phyloP scores from a whole-genome alignment of 1,140 invertebrate genomes.

The Doryteuthis pealeii region DNA sequence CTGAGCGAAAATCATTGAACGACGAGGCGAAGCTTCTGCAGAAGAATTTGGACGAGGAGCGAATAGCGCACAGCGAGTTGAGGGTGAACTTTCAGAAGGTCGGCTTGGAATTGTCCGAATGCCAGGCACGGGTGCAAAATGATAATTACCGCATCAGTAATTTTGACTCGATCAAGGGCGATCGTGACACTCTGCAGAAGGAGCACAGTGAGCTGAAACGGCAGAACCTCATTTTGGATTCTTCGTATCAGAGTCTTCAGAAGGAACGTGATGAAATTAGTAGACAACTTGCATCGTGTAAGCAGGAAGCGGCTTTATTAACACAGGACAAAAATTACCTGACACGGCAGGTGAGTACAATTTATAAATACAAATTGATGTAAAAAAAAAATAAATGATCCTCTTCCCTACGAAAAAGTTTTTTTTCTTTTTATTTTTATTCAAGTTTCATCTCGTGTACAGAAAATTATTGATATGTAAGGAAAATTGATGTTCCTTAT shows the following conservation, averaged over 20 bases:
- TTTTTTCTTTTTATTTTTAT: too few species aligned
- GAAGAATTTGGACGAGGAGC: slow-evolving; percentile 51
- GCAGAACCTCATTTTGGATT: slow-evolving; percentile 46
- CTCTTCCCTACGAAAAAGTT: too few species aligned
- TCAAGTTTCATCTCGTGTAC: too few species aligned
- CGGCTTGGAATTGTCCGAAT: slow-evolving; percentile 44
- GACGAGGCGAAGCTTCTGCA: slow-evolving; percentile 38
- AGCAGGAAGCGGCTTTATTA: slow-evolving; percentile 53
- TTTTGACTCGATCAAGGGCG: slow-evolving; percentile 55
- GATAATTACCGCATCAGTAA: slow-evolving; percentile 58
- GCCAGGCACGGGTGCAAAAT: slow-evolving; percentile 44
- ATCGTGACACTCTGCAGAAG: slow-evolving; percentile 52
- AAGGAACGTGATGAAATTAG: slow-evolving; percentile 56
- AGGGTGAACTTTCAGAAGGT: slow-evolving; percentile 52
- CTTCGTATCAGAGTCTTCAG: slow-evolving; percentile 41
- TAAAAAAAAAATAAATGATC: too few species aligned
- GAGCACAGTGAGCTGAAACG: slow-evolving; percentile 48
- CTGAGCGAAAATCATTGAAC: slow-evolving; percentile 37
- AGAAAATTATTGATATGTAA: too few species aligned
- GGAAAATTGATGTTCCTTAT: too few species aligned
- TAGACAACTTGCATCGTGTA: slow-evolving; percentile 49
- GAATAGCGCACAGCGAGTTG: slow-evolving; percentile 47
- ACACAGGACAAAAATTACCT: slow-evolving; percentile 61
- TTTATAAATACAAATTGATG: too few species aligned
- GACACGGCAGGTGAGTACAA: slow-evolving; percentile 45